Percentiles rank a stretch among this genome's conserved stretches.
Evolutionary conservation across 1,140 invertebrate species (phyloP).

Genomic region (Druon quercuslanigerum): DNA sequence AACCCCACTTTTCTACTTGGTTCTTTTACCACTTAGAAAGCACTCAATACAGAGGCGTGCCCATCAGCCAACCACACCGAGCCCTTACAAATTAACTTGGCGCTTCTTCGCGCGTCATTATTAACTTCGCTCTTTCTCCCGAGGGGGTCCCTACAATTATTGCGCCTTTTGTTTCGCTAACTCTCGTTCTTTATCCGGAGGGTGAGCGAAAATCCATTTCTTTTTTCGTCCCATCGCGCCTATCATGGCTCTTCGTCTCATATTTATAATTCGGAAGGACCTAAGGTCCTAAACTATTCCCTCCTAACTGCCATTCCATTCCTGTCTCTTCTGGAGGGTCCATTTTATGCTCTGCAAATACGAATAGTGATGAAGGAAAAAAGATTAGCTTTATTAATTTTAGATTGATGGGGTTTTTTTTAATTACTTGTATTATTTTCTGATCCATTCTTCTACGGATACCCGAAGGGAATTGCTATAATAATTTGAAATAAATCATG

Average conservation of each 20-base stretch:
- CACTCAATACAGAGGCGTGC: conserved; percentile 56
- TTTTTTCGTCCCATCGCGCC: conserved; percentile 53
- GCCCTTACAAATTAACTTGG: conserved; percentile 71
- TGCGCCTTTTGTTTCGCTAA: conserved; percentile 69
- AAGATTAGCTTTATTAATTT: too few species aligned
- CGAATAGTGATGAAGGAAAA: conserved; percentile 10
- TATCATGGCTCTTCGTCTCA: conserved; percentile 47
- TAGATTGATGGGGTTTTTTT: too few species aligned
- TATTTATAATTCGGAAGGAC: conserved; percentile 38
- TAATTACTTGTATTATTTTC: too few species aligned
- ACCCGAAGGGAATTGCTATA: too few species aligned
- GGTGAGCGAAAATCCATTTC: conserved; percentile 53
- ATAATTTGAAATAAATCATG: too few species aligned
- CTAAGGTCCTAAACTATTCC: background rate
- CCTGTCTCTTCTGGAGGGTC: background rate
- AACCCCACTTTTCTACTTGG: conserved; percentile 20
- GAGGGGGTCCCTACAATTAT: conserved; percentile 68
- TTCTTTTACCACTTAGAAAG: conserved; percentile 45
- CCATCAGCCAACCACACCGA: conserved; percentile 62
- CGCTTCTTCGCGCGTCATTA: conserved; percentile 65
- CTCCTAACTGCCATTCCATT: conserved; percentile 22
- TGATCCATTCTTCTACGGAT: too few species aligned
- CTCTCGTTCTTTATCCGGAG: conserved; percentile 37
- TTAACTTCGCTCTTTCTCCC: conserved; percentile 58
- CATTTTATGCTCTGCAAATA: background rate